Conservation (phyloP, 2,113 vertebrate genomes). For the Electrona antarctica region DNA sequence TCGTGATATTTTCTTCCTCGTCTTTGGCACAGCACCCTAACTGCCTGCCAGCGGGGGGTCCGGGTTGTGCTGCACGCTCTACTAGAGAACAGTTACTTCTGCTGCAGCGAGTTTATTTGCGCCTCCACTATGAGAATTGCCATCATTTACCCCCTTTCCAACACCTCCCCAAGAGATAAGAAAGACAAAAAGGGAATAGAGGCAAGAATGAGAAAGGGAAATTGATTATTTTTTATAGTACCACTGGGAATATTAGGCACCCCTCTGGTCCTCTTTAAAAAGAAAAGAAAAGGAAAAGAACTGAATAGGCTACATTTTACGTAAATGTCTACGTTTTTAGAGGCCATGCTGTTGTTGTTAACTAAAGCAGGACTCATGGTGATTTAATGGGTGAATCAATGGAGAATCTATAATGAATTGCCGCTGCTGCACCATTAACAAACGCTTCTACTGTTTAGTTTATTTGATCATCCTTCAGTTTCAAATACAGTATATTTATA, state of each 20-base stretch:
- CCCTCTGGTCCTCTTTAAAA: slow-evolving; percentile 63
- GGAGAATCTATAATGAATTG: neutral
- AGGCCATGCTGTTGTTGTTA: slow-evolving; percentile 44
- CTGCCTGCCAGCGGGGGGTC: slow-evolving; percentile 79
- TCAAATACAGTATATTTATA: too few relatives aligned
- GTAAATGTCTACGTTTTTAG: slow-evolving; percentile 52
- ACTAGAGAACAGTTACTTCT: slow-evolving; percentile 81
- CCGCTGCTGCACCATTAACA: too few relatives aligned
- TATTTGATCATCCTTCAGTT: too few relatives aligned
- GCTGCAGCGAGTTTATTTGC: slow-evolving; percentile 82
- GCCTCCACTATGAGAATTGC: slow-evolving; percentile 82
- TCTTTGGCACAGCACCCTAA: slow-evolving; percentile 77
- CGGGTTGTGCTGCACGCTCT: slow-evolving; percentile 77
- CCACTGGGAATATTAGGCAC: slow-evolving; percentile 68
- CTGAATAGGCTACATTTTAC: slow-evolving; percentile 70
- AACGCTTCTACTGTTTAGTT: too few relatives aligned
- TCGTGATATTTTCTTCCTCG: slow-evolving; percentile 82
- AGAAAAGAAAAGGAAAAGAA: slow-evolving; percentile 52
- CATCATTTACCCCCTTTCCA: slow-evolving; percentile 80
- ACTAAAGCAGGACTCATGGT: neutral
- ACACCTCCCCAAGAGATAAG: slow-evolving; percentile 74
- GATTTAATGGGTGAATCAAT: too few relatives aligned
- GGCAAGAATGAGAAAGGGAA: slow-evolving; percentile 71
- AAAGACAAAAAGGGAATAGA: slow-evolving; percentile 73
- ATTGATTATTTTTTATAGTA: slow-evolving; percentile 81